Base-by-base conservation (phyloP, 2,888 invertebrate genomes). In the Drosophila anomalata region DNA sequence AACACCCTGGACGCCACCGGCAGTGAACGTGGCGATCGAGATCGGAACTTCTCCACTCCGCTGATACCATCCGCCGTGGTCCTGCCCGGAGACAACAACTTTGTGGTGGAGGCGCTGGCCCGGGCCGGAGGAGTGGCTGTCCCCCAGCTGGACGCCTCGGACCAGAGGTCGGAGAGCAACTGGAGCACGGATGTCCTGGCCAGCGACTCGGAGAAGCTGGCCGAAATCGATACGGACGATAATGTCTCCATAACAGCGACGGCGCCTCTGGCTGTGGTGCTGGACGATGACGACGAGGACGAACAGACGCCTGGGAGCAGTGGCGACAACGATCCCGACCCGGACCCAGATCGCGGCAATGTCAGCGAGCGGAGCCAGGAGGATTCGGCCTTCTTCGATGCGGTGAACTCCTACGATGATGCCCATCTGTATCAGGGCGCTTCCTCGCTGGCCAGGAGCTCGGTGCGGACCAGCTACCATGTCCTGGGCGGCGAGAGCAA, bases 131-230 rank as follows among this genome's bases (percentile, higher is more conserved):
- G 78, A 0, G 46, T 55, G n/a, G 54, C 20, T 1, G 29, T 31
- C 0, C 78, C 81, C 0, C 52, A 63, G 4, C 92, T 96, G 12
- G 97, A 98, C 90, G 94, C 95, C 14, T 96, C 96, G 1, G 98
- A 98, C 90, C 97, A 98, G 1, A 97, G 98, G 20, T 98, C 98
- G 82, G 99, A 99, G 92, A 95, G 95, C 55, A 98, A 98, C 0
- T 99, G 99, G 99, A 98, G 98, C 88, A 98, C 98, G 62, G 99
- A 99, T 92, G 99, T 99, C 14, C 92, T 98, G 48, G 96, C 96
- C 0, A 98, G 97, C 2, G 98, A 98, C 91, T 97, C 97, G 20
- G 97, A 97, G 85, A 94, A 98, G 62, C 93, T 98, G 83, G 96
- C 96, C 0, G 98, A 98, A 93, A 96, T 94, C 82, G 94, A 94